These are phyloP conservation scores for Anseranas semipalmata DNA, from an alignment of 2,113 vertebrate species.

Conservation along the genomic window DNA sequence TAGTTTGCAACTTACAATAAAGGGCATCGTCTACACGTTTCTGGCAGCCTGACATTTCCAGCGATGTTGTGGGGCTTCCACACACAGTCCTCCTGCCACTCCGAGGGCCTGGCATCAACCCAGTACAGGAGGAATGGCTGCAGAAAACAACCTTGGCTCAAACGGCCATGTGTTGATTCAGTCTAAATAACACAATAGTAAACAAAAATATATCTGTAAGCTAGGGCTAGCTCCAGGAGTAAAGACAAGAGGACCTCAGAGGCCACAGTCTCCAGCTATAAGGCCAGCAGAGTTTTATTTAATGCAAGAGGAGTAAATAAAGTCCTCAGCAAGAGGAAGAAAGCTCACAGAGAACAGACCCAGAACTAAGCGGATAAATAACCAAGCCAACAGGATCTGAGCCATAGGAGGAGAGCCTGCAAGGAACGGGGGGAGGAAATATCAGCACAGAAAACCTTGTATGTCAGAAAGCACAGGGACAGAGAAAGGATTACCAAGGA, in stretches of 20 bases:
- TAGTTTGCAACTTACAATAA: not conserved
- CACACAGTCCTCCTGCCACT: not conserved
- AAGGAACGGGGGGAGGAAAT: not conserved
- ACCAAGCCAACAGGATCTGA: not conserved
- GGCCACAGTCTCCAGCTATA: not conserved
- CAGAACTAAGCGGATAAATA: not conserved
- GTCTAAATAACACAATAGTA: not conserved
- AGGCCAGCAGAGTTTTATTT: not conserved
- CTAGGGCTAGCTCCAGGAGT: not conserved
- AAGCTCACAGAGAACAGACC: not conserved
- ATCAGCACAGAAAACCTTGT: not conserved
- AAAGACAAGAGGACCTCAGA: not conserved
- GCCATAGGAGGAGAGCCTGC: not conserved
- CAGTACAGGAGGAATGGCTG: not conserved
- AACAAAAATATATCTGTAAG: not conserved
- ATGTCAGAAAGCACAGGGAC: not conserved
- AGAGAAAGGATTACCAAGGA: not conserved
- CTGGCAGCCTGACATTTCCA: not conserved
- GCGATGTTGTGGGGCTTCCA: not conserved
- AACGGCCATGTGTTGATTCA: not conserved
- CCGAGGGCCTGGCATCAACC: not conserved
- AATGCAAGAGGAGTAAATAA: not conserved
- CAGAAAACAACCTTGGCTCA: not conserved
- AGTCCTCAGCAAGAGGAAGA: not conserved
- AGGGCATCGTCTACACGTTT: not conserved